Percentiles rank a stretch among this genome's conserved stretches.
Evolutionary conservation across 2,888 invertebrate genomes (phyloP).

Genomic region (Eutolmus rufibarbis): DNA sequence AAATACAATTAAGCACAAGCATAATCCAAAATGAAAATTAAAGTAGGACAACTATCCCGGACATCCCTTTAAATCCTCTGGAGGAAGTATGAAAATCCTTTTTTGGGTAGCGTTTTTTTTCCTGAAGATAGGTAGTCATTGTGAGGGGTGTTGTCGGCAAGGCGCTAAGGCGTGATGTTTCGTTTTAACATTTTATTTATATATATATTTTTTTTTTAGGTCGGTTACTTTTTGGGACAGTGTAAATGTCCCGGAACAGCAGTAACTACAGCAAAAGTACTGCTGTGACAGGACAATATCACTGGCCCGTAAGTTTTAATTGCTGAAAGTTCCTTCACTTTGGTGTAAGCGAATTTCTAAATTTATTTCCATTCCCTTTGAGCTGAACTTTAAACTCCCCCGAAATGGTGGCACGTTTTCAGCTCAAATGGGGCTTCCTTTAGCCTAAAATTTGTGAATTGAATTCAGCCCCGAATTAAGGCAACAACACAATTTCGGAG

Average conservation of each 20-base stretch:
- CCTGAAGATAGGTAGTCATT: not conserved
- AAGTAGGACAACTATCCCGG: not conserved
- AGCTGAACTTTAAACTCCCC: not conserved
- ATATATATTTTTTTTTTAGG: not conserved
- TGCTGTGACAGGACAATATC: slow-evolving; percentile 99
- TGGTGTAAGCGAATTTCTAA: not conserved
- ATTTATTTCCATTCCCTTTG: not conserved
- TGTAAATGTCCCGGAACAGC: slow-evolving; percentile 92
- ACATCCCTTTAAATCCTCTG: not conserved
- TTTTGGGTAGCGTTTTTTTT: not conserved
- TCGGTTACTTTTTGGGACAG: slow-evolving; percentile 59
- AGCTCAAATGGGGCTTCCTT: not conserved
- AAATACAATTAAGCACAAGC: not conserved
- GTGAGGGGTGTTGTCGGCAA: not conserved
- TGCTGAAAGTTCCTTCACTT: not conserved
- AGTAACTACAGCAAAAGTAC: slow-evolving; percentile 81
- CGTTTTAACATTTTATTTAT: not conserved
- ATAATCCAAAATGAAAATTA: not conserved
- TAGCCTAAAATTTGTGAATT: not conserved
- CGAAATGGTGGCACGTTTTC: not conserved
- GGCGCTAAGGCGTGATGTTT: slow-evolving; percentile 30
- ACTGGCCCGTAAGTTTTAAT: slow-evolving; percentile 65
- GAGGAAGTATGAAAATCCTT: not conserved
- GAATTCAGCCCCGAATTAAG: not conserved
- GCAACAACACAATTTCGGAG: slow-evolving; percentile 33